Percentiles rank a stretch among this genome's conserved stretches.
Evolutionary conservation across 2,888 invertebrate species (phyloP).

Genomic region (Acronicta aceris): DNA sequence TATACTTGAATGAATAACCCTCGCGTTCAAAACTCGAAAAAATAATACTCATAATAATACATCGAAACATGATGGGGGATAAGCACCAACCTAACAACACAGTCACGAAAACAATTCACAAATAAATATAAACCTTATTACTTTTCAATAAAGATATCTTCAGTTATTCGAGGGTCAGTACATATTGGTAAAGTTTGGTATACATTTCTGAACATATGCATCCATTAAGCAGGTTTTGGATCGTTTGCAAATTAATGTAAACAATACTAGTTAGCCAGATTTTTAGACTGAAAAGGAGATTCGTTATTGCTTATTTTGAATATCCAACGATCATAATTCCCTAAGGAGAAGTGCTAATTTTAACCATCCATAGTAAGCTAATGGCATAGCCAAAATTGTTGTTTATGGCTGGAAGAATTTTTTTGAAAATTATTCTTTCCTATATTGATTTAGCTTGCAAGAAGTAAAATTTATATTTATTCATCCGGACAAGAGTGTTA

Average conservation of each 20-base stretch:
- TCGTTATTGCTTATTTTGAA: constrained; percentile 18
- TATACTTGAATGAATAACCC: constrained; percentile 41
- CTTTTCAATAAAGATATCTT: background rate
- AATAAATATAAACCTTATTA: constrained; percentile 21
- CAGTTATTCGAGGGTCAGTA: background rate
- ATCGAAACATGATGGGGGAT: constrained; percentile 52
- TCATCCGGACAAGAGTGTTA: too few relatives aligned
- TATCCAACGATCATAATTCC: constrained; percentile 6
- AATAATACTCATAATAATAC: constrained; percentile 55
- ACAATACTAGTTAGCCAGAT: constrained; percentile 54
- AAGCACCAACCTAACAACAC: constrained; percentile 4
- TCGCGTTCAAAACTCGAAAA: constrained; percentile 39
- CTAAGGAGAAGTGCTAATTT: background rate
- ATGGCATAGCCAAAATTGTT: too few relatives aligned
- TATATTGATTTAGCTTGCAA: too few relatives aligned
- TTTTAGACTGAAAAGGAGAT: constrained; percentile 38
- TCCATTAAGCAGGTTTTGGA: constrained; percentile 59
- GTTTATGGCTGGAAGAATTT: too few relatives aligned
- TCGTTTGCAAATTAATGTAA: constrained; percentile 61
- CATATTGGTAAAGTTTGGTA: constrained; percentile 29
- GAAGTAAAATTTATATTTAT: too few relatives aligned
- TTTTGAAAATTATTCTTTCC: too few relatives aligned
- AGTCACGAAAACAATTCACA: background rate
- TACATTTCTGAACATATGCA: constrained; percentile 63
- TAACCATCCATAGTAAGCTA: background rate